Base-by-base conservation (phyloP, 2,888 invertebrate species). In the Osmoderma eremita region DNA sequence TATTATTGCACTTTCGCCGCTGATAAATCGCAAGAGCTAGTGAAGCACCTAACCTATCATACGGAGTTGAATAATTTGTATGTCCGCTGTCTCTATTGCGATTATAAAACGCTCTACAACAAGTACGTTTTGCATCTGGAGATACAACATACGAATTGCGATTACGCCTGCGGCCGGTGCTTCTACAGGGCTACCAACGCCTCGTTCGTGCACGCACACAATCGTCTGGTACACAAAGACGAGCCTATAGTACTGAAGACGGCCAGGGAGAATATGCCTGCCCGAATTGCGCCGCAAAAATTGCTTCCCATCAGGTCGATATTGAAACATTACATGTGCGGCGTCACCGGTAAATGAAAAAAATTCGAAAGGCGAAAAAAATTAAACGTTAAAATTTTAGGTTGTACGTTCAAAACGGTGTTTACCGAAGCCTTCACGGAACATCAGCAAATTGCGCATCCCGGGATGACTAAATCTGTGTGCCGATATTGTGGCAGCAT, bases 81-180 rank as follows among this genome's bases (percentile, higher is more conserved):
- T 51, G 74, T 85, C 24, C 83, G 84, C 12, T 81, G 84, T 24
- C 84, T 87, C 80, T 83, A 86, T 78, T 78, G 80, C 48, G 81
- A 80, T 22, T 79, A 82, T 20, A 84, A 85, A 72, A 78, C 86
- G 56, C 79, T 84, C 1, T 80, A 84, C 69, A 78, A 76, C 13
- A 74, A 76, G 15, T 73, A 79, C 3, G 73, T 75, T 15, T 72
- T 77, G 30, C 92, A 92, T 76, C 84, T 91, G 12, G 84, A 87
- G 54, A 84, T 86, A 22, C 83, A 83, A 38, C 92, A 92, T 74
- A 85, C 84, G 0, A 81, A 83, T 63, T 89, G 90, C 74, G 82
- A 84, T 24, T 91, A 81, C 74, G 87, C 87, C 30, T 92, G 92
- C 74, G 82, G 81, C 2, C 84, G 86, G 71, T 92, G 92, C 75